Evolutionary conservation across 2,797 vertebrate genomes (phyloP).

Genomic region (Molothrus ater): DNA sequence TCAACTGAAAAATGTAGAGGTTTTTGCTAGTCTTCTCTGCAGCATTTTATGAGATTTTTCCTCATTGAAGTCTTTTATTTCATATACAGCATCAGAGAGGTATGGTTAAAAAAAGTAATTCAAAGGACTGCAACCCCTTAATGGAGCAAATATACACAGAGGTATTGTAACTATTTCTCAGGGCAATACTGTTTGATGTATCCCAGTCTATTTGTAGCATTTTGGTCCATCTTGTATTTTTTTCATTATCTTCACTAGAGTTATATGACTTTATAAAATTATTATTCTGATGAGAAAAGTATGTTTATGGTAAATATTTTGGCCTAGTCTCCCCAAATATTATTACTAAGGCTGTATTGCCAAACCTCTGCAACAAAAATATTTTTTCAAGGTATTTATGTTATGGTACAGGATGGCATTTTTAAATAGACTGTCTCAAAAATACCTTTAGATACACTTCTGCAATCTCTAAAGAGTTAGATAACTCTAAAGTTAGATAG

Average conservation of each 20-base stretch:
- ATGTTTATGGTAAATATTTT: background rate
- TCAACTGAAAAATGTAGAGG: background rate
- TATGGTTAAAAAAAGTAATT: background rate
- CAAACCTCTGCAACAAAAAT: background rate
- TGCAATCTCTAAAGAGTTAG: background rate
- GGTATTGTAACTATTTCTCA: background rate
- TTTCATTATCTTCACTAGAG: background rate
- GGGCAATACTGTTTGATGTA: background rate
- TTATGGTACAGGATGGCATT: background rate
- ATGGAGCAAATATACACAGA: background rate
- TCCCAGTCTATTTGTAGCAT: background rate
- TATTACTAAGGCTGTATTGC: background rate
- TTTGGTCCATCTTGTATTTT: background rate
- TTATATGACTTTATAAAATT: background rate
- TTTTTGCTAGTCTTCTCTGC: background rate
- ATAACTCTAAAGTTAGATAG: background rate
- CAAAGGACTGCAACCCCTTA: background rate
- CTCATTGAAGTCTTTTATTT: background rate
- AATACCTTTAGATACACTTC: background rate
- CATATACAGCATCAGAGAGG: background rate
- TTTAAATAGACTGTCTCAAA: background rate
- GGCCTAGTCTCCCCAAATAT: background rate
- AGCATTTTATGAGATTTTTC: background rate
- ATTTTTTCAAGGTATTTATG: background rate
- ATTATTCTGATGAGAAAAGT: background rate